phyloP scores from a whole-genome alignment of 2,113 vertebrate species.

The Megalops atlanticus region DNA sequence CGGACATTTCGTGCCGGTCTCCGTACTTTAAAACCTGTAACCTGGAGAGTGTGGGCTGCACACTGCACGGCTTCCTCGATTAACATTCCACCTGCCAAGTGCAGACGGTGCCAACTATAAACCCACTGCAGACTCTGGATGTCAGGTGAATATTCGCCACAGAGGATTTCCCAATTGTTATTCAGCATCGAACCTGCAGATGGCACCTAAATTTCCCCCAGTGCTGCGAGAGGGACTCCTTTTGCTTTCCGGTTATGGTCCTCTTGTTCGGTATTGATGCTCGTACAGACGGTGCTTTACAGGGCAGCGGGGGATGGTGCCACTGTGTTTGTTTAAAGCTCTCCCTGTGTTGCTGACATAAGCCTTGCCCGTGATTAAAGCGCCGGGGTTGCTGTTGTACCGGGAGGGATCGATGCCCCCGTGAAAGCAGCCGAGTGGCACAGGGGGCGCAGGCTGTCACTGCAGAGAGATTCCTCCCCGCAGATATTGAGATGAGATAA shows the following conservation, averaged over 20 bases:
- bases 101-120: too few species aligned
- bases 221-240: background rate
- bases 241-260: background rate
- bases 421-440: slow-evolving; percentile 44
- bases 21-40: too few species aligned
- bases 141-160: too few species aligned
- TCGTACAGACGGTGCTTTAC: background rate
- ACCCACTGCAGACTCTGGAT: too few species aligned
- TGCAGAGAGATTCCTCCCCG: slow-evolving; percentile 35
- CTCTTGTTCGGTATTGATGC: background rate
- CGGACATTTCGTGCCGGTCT: too few species aligned
- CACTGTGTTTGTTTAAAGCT: slow-evolving; percentile 31
- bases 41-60: too few species aligned
- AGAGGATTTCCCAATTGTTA: too few species aligned
- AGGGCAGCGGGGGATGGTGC: background rate
- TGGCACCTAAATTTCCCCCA: background rate
- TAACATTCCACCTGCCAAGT: too few species aligned
- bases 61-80: too few species aligned
- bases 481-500: slow-evolving; percentile 51
- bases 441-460: slow-evolving; percentile 34
- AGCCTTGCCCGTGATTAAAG: slow-evolving; percentile 47
- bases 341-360: slow-evolving; percentile 50
- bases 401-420: slow-evolving; percentile 50
- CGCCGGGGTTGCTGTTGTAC: slow-evolving; percentile 33
- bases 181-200: too few species aligned